These are phyloP conservation scores for Eulemur coronatus DNA, from an alignment of 2,797 vertebrate species.

Conservation along the genomic window DNA sequence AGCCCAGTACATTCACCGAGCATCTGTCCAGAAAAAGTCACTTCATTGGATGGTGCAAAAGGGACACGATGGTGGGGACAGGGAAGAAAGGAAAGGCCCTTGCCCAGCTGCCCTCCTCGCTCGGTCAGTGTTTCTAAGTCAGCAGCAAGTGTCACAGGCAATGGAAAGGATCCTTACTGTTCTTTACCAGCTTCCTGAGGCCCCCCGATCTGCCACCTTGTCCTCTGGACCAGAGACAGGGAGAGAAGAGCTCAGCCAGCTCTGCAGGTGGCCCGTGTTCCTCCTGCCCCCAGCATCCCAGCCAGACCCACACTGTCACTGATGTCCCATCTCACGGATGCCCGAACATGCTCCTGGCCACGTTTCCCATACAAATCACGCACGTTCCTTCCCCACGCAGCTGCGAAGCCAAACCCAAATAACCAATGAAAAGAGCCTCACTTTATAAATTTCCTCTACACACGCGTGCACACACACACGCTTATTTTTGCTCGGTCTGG, in stretches of 20 bases:
- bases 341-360: background rate
- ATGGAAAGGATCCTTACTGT: constrained; percentile 8
- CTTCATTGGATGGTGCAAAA: constrained; percentile 33
- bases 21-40: constrained; percentile 51
- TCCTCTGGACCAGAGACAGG: background rate
- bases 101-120: background rate
- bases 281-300: background rate
- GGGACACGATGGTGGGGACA: rapidly evolving
- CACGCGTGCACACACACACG: background rate
- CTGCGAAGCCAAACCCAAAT: background rate
- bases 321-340: background rate
- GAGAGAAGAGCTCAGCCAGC: background rate
- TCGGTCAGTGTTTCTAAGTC: background rate
- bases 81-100: background rate
- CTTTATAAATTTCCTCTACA: background rate
- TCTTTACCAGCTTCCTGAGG: constrained; percentile 26
- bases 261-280: background rate
- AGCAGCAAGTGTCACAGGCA: background rate
- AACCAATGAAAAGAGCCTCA: background rate
- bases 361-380: constrained; percentile 16
- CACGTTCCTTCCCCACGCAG: background rate
- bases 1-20: background rate
- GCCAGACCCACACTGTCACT: constrained; percentile 27
- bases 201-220: background rate
- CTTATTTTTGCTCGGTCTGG: constrained; percentile 25